Evolutionary conservation across 1,140 invertebrate genomes (phyloP).

Genomic region (Carposina sasakii): DNA sequence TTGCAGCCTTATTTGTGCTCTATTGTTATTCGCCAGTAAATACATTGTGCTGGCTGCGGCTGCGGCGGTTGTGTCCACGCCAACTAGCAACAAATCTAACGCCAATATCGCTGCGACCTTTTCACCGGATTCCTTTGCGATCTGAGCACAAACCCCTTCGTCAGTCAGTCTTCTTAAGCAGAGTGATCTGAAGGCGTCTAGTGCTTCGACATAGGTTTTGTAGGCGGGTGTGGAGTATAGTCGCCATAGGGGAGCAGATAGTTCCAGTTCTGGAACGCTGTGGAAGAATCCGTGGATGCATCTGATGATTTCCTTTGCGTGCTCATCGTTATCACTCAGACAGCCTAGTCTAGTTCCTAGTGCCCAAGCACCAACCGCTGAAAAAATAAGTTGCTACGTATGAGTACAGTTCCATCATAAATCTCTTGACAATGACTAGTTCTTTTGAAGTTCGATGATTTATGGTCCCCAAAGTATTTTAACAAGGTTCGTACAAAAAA

Average conservation of each 20-base stretch:
- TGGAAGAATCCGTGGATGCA: constrained; percentile 87
- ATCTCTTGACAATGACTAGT: too few species aligned
- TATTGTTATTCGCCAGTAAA: constrained; percentile 82
- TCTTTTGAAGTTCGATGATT: too few species aligned
- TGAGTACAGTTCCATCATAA: too few species aligned
- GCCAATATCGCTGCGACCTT: constrained; percentile 84
- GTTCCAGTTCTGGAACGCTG: constrained; percentile 83
- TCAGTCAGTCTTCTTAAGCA: constrained; percentile 60
- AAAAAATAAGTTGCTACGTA: constrained; percentile 29
- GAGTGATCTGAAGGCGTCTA: constrained; percentile 77
- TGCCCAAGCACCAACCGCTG: constrained; percentile 86
- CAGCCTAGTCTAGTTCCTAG: constrained; percentile 86
- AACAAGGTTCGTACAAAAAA: too few species aligned
- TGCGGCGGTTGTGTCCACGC: constrained; percentile 89
- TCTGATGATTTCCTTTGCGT: constrained; percentile 83
- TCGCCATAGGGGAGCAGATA: constrained; percentile 87
- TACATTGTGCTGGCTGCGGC: constrained; percentile 85
- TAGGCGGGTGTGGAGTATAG: constrained; percentile 84
- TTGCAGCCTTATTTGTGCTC: constrained; percentile 82
- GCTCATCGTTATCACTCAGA: constrained; percentile 75
- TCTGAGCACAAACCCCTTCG: constrained; percentile 55
- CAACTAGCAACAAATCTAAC: constrained; percentile 88
- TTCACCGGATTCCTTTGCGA: constrained; percentile 42
- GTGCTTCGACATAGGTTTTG: constrained; percentile 80
- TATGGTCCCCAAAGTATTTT: too few species aligned